phyloP scores from a whole-genome alignment of 2,113 vertebrate genomes.

The Meles meles region DNA sequence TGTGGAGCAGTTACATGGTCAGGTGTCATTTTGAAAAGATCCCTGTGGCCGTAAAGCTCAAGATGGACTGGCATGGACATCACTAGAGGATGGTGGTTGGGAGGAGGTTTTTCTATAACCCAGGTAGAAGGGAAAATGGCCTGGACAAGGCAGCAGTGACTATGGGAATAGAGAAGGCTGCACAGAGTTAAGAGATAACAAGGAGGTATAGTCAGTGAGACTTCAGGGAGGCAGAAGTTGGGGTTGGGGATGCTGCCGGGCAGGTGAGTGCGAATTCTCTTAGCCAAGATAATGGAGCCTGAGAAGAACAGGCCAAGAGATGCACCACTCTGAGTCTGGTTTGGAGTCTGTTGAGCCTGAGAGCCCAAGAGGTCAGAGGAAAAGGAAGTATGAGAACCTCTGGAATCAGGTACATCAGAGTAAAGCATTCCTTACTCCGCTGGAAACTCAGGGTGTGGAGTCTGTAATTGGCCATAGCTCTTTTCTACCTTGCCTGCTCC shows the following conservation, averaged over 20 bases:
- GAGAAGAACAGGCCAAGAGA: neutral
- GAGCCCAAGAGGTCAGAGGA: neutral
- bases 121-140: neutral
- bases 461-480: constrained; percentile 62
- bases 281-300: neutral
- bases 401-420: neutral
- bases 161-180: neutral
- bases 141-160: neutral
- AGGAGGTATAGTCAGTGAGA: neutral
- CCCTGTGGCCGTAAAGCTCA: neutral
- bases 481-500: constrained; percentile 42
- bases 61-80: neutral
- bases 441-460: neutral
- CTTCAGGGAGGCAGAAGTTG: neutral
- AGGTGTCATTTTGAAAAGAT: neutral
- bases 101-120: neutral
- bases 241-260: neutral
- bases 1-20: neutral
- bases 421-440: neutral
- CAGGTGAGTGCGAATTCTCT: neutral
- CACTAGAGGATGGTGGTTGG: neutral
- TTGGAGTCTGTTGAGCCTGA: neutral
- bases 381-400: neutral
- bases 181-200: neutral
- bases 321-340: neutral